phyloP scores from a whole-genome alignment of 1,140 invertebrate species.

The Dysdera silvatica region DNA sequence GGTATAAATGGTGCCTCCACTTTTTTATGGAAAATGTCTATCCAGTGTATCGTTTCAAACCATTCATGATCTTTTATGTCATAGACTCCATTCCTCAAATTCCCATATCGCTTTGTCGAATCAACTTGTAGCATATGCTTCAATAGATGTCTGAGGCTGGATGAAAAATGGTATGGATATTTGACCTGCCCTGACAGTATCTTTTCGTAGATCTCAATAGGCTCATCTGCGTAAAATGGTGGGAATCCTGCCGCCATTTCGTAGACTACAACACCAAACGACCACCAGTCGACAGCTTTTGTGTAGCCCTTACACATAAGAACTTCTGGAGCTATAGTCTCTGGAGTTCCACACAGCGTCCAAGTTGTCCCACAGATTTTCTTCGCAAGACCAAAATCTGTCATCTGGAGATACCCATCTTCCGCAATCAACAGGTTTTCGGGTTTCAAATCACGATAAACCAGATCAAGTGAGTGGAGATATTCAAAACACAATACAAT shows the following conservation, averaged over 20 bases:
- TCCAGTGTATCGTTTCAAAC: conserved; percentile 98
- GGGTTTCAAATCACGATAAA: too few species aligned
- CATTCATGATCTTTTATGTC: conserved; percentile 99
- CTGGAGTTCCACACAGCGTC: conserved; percentile 98
- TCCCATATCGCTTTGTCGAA: conserved; percentile 96
- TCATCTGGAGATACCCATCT: too few species aligned
- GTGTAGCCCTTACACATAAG: conserved; percentile 94
- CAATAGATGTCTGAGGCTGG: conserved; percentile 89
- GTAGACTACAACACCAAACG: conserved; percentile 69
- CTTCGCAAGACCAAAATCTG: conserved; percentile 99
- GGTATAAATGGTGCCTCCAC: conserved; percentile 18
- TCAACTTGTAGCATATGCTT: too few species aligned
- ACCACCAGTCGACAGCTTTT: conserved; percentile 94
- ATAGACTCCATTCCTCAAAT: conserved; percentile 97
- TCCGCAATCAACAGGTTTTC: conserved; percentile 98
- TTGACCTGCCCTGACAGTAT: conserved; percentile 65
- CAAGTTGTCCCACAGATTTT: conserved; percentile 96
- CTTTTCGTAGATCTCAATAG: conserved; percentile 81
- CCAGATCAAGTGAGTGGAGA: conserved; percentile 96
- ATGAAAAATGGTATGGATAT: conserved; percentile 55
- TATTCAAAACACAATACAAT: conserved; percentile 99
- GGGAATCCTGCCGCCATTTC: conserved; percentile 56
- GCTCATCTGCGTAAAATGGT: conserved; percentile 71
- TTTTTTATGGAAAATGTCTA: conserved; percentile 94
- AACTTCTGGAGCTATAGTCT: conserved; percentile 96